Evolutionary conservation across 2,113 vertebrate genomes (phyloP), one percentile per base, ranked within the genome.

Genomic region (Oryzias celebensis): DNA sequence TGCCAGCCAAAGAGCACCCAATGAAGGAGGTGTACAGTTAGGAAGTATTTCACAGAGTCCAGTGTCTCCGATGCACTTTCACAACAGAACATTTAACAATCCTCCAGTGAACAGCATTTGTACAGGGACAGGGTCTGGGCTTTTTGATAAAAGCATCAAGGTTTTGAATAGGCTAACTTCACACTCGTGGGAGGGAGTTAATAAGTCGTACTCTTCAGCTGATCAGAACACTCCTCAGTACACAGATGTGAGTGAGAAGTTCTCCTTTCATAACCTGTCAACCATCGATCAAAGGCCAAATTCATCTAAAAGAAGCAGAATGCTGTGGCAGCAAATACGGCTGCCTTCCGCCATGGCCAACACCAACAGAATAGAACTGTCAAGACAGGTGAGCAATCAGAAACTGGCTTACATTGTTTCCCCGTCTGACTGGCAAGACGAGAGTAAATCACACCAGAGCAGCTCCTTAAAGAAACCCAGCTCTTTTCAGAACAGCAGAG

Each of bases 281-380:
- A 73, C 91, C 61, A 80, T 89, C 22, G 91, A 95, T 67, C 95
- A 93, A 85, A 93, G 83, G 78, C 91, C 91, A 72, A 90, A 86
- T 65, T 77, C 91, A 71, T 89, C 92, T 61, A 95, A 93, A 73
- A 92, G 85, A 48, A 78, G 86, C 80, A 85, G 92, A 42, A 77
- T 95, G 77, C 80, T 94, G 61, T 98, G 97, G 96, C 91, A 96
- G 78, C 94, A 95, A 42, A 90, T 91, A 46, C 92, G 91, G 57
- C 87, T 92, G 74, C 10, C 85, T 51, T 64, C 93, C 8, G 59
- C 91, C 0, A 14, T 92, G 83, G 87, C 93, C 0, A 65, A 69
- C 74, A 93, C 93, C 82, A 93, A 89, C 76, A 83, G 84, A 74
- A 87, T 94, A 4, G 94, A 98, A 69, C 78, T 95, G 73, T 88